Percentiles rank a stretch among this genome's conserved stretches.
Evolutionary conservation across 2,113 vertebrate species (phyloP).

Genomic region (Calonectris borealis): DNA sequence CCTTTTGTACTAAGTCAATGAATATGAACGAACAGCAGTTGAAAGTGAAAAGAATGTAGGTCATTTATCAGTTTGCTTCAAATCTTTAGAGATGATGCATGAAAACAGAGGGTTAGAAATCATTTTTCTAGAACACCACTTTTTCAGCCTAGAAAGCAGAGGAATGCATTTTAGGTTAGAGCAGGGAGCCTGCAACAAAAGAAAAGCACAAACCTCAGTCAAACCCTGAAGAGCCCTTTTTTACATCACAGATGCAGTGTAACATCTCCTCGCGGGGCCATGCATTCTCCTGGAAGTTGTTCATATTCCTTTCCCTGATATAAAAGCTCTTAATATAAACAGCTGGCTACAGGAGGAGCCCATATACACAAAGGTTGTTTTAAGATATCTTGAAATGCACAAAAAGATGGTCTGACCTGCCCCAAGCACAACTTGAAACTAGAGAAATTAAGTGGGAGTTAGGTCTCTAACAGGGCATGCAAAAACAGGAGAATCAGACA

Average conservation of each 20-base stretch:
- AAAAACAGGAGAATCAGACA: neutral
- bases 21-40: neutral
- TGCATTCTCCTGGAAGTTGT: neutral
- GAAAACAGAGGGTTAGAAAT: neutral
- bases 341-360: neutral
- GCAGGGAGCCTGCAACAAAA: neutral
- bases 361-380: neutral
- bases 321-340: neutral
- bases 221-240: neutral
- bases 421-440: neutral
- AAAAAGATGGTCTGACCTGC: neutral
- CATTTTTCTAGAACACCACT: neutral
- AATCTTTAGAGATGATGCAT: neutral
- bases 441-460: neutral
- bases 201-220: neutral
- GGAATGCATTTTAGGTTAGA: neutral
- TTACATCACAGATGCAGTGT: neutral
- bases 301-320: neutral
- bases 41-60: neutral
- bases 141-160: neutral
- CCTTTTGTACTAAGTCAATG: neutral
- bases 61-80: neutral
- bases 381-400: neutral
- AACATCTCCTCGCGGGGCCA: neutral
- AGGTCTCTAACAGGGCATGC: neutral